phyloP scores from a whole-genome alignment of 2,797 vertebrate genomes.

The Galagoides demidoff region DNA sequence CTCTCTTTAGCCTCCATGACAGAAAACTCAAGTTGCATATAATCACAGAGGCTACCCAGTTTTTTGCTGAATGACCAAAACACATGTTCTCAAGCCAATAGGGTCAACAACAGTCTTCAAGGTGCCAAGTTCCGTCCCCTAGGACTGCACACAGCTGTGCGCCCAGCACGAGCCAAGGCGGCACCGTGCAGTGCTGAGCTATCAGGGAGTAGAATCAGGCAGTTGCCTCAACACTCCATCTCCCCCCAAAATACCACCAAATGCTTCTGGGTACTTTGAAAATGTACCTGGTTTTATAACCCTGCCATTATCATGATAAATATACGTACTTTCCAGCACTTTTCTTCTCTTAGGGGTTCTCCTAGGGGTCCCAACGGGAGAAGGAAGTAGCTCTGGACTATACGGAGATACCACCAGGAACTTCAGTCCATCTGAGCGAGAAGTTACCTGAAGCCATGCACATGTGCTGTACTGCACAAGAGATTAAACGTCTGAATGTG shows the following conservation, averaged over 20 bases:
- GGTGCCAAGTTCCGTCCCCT: not conserved
- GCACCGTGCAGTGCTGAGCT: not conserved
- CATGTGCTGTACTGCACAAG: not conserved
- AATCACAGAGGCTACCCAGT: not conserved
- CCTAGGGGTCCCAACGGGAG: not conserved
- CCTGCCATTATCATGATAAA: not conserved
- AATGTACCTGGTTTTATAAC: not conserved
- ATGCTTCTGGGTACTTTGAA: not conserved
- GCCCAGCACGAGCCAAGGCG: not conserved
- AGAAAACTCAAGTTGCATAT: not conserved
- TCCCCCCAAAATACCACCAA: not conserved
- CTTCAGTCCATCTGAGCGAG: not conserved
- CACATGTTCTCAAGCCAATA: not conserved
- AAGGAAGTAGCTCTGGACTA: not conserved
- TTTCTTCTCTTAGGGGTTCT: not conserved
- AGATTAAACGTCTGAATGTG: not conserved
- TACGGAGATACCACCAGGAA: not conserved
- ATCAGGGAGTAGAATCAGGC: not conserved
- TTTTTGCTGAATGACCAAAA: not conserved
- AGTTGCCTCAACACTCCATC: accelerated
- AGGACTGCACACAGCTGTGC: accelerated
- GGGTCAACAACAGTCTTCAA: not conserved
- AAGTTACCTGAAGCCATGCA: not conserved
- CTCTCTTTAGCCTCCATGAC: not conserved
- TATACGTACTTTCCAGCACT: not conserved